phyloP scores from a whole-genome alignment of 1,140 invertebrate species.

The Gryon sp. region DNA sequence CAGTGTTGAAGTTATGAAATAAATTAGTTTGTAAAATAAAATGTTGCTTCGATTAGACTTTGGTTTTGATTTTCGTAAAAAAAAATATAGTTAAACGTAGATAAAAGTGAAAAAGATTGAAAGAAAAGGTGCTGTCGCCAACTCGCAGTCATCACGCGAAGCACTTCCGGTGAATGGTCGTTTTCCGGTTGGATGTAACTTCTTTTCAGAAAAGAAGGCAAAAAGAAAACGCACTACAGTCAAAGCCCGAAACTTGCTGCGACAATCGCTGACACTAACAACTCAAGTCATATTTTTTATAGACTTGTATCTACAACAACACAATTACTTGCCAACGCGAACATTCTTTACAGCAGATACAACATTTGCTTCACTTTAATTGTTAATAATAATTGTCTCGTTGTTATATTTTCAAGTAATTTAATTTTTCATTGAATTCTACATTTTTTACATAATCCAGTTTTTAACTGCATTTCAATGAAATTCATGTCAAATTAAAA shows the following conservation, averaged over 20 bases:
- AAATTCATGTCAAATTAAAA: too few species aligned
- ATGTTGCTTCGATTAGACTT: background rate
- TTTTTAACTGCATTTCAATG: too few species aligned
- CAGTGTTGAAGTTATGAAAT: too few species aligned
- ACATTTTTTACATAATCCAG: too few species aligned
- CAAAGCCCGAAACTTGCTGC: constrained; percentile 23
- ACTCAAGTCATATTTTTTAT: constrained; percentile 39
- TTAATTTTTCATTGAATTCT: too few species aligned
- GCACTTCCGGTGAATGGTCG: constrained; percentile 50
- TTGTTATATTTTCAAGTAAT: too few species aligned
- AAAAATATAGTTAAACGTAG: constrained; percentile 17
- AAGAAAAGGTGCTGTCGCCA: constrained; percentile 32
- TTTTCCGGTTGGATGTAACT: constrained; percentile 49
- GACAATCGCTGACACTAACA: constrained; percentile 43
- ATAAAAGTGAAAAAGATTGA: constrained; percentile 13
- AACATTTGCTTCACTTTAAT: too few species aligned
- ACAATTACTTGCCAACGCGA: constrained; percentile 18
- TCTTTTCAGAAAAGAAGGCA: constrained; percentile 43
- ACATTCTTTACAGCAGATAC: too few species aligned
- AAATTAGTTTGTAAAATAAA: constrained; percentile 23
- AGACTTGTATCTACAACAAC: constrained; percentile 16
- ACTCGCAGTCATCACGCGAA: constrained; percentile 29
- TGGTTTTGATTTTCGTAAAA: constrained; percentile 5
- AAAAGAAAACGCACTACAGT: constrained; percentile 43
- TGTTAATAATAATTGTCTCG: too few species aligned